These are phyloP conservation scores for Periophthalmus modestus DNA, from an alignment of 2,113 vertebrate species.

Conservation along the genomic window DNA sequence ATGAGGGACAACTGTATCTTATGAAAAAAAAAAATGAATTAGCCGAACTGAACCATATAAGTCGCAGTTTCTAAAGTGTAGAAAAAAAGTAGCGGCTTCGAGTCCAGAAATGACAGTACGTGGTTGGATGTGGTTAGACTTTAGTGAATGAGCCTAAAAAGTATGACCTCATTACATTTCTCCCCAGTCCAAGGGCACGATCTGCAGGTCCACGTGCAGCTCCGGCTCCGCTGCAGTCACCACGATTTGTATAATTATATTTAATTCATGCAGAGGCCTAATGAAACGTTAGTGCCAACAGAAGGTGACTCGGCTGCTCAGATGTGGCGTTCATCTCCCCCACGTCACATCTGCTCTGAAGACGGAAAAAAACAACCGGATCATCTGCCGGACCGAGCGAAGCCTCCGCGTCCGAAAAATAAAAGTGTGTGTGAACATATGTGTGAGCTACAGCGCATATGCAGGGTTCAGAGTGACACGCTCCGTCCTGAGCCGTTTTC, in stretches of 20 bases:
- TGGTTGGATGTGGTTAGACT: too few species aligned
- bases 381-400: not conserved
- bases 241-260: slow-evolving; percentile 14
- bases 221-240: not conserved
- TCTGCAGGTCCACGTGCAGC: not conserved
- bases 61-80: too few species aligned
- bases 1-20: too few species aligned
- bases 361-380: not conserved
- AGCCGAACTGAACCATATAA: too few species aligned
- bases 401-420: not conserved
- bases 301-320: slow-evolving; percentile 41
- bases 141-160: not conserved
- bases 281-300: slow-evolving; percentile 35
- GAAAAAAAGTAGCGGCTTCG: too few species aligned
- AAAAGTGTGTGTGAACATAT: not conserved
- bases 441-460: not conserved
- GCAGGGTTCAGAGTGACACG: not conserved
- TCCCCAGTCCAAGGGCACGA: not conserved
- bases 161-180: not conserved
- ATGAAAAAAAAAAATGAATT: too few species aligned
- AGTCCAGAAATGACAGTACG: too few species aligned
- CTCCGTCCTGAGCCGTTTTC: not conserved
- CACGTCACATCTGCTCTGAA: slow-evolving; percentile 7
- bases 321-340: slow-evolving; percentile 27
- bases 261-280: slow-evolving; percentile 7